Evolutionary conservation across 2,888 invertebrate species (phyloP), one percentile per base, ranked within the genome.

Genomic region (Embidobia sp.): DNA sequence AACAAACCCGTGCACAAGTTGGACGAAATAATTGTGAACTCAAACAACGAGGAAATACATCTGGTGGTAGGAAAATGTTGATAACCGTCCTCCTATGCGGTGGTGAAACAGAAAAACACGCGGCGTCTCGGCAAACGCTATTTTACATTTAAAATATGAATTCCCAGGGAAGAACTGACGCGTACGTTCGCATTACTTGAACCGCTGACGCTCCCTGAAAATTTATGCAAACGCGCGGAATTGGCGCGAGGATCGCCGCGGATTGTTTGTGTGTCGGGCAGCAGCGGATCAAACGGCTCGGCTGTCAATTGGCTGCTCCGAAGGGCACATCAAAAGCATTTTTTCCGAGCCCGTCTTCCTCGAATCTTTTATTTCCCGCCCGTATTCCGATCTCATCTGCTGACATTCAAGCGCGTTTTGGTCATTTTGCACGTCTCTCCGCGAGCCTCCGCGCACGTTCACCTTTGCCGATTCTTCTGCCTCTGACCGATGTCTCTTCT

Each of bases 261-360:
- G 53, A 48, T 63, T 46, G 37, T 53, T 46, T 42, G 42, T 48
- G 10, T 64, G 48, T 57, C 33, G 15, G 40, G 6, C 26, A 22
- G 29, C 15, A 3, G 4, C 13, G 35, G 42, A 55, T 64, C 55
- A 37, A 46, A 48, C 46, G 46, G 13, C 4, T 42, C 10, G 55
- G 13, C 51, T 46, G 59, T 72, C 61, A 55, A 46, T 63, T 63
- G 61, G 37, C 46, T 44, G 5, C 19, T 44, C 51, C 72, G 55
- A 40, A 64, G 48, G 48, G 72, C 55, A 55, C 63, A 72, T 72
- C 53, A 63, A 63, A 72, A 72, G 72, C 53, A 72, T 63, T 72
- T 72, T 72, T 72, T 72, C 63, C 63, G 59, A 59, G 44, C 13
- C 55, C 63, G 18, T 26, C 48, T 67, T 67, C 18, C 26, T 42